Percentiles rank a stretch among this genome's conserved stretches.
These are phyloP conservation scores for Xanthorhoe designata DNA, from an alignment of 2,888 invertebrate genomes.

Conservation along the genomic window DNA sequence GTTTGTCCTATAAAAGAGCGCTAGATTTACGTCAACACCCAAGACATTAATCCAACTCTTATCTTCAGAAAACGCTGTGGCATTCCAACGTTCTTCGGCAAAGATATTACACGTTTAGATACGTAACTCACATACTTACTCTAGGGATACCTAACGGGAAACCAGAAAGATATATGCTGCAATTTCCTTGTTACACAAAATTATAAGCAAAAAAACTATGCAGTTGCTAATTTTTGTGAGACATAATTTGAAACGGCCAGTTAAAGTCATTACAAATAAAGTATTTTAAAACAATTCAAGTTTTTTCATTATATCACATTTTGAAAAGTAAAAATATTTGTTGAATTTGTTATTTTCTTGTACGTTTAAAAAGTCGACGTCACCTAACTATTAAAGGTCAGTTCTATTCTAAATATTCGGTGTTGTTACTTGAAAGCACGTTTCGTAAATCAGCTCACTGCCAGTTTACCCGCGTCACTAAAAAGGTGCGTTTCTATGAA, in stretches of 20 bases:
- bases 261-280: too few species aligned
- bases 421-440: slow-evolving; percentile 14
- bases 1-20: slow-evolving; percentile 19
- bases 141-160: too few species aligned
- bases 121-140: slow-evolving; percentile 3
- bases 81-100: slow-evolving; percentile 7
- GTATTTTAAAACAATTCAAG: too few species aligned
- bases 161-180: too few species aligned
- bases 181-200: too few species aligned
- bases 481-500: slow-evolving; percentile 38
- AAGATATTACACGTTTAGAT: not conserved
- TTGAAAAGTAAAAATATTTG: too few species aligned
- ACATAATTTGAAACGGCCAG: too few species aligned
- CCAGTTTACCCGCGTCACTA: slow-evolving; percentile 35
- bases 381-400: not conserved
- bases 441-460: slow-evolving; percentile 34
- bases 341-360: too few species aligned
- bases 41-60: slow-evolving; percentile 31
- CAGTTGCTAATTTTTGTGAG: too few species aligned
- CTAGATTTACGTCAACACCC: slow-evolving; percentile 22
- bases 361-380: too few species aligned
- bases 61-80: slow-evolving; percentile 20
- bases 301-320: too few species aligned
- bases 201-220: not conserved
- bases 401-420: not conserved